Evolutionary conservation across 2,113 vertebrate genomes (phyloP).

Genomic region (Trichechus manatus): DNA sequence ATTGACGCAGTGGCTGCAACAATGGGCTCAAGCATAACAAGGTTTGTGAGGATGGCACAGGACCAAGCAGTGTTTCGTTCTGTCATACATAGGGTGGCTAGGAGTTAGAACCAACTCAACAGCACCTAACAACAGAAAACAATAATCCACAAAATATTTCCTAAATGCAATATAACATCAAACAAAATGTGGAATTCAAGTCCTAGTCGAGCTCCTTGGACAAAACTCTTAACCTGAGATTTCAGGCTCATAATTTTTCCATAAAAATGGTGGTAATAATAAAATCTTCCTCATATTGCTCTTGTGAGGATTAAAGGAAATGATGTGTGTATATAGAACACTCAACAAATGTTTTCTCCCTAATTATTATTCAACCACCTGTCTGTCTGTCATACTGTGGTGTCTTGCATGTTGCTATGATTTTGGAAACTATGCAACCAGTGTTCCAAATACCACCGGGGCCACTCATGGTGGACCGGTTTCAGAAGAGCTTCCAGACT

Average conservation of each 20-base stretch:
- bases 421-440: neutral
- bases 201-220: neutral
- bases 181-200: neutral
- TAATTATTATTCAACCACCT: neutral
- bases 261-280: neutral
- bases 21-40: too few species aligned
- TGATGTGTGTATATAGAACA: neutral
- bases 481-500: neutral
- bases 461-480: neutral
- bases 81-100: too few species aligned
- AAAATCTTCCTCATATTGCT: neutral
- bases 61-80: too few species aligned
- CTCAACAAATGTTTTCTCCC: neutral
- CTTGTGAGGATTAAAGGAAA: neutral
- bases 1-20: too few species aligned
- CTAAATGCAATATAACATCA: neutral
- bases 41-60: too few species aligned
- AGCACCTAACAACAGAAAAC: too few species aligned
- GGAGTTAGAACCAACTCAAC: too few species aligned
- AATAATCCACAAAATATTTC: neutral
- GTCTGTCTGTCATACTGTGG: neutral
- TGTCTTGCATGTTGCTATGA: neutral
- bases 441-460: neutral
- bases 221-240: neutral
- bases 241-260: constrained; percentile 8